A percentile compares a stretch with the other conserved stretches of the same genome.
Conservation (phyloP, 2,113 vertebrate species). For the Channa argus region DNA sequence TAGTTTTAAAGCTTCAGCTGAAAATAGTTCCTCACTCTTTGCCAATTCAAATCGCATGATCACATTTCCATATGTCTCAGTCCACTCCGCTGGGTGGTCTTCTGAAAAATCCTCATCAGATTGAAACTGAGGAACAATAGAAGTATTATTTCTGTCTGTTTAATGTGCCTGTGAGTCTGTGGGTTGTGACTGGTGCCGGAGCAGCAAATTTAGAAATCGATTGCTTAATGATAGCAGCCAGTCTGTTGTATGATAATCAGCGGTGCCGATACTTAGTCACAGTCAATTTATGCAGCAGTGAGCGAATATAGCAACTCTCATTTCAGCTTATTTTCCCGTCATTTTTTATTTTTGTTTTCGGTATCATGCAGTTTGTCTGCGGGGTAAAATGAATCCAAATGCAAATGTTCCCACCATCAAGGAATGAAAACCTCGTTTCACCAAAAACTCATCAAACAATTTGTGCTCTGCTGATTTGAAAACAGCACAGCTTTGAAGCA, state of each 20-base stretch:
- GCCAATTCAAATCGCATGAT: background rate
- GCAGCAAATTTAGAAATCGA: slow-evolving; percentile 38
- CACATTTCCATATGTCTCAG: slow-evolving; percentile 16
- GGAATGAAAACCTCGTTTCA: slow-evolving; percentile 24
- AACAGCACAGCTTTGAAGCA: background rate
- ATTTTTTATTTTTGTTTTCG: slow-evolving; percentile 37
- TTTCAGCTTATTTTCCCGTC: slow-evolving; percentile 49
- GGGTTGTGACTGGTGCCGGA: slow-evolving; percentile 9
- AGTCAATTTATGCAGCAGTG: slow-evolving; percentile 45
- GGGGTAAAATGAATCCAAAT: slow-evolving; percentile 33
- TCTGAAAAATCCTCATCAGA: background rate
- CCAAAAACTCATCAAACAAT: slow-evolving; percentile 4
- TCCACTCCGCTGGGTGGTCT: slow-evolving; percentile 28
- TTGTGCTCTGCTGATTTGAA: background rate
- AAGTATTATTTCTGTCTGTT: slow-evolving; percentile 54
- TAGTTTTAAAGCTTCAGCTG: background rate
- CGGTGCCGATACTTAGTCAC: slow-evolving; percentile 53
- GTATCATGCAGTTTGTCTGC: slow-evolving; percentile 1
- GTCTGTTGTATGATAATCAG: slow-evolving; percentile 47
- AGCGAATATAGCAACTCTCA: slow-evolving; percentile 48
- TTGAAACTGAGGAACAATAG: slow-evolving; percentile 7
- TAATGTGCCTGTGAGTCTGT: slow-evolving; percentile 21
- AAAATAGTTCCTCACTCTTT: slow-evolving; percentile 12
- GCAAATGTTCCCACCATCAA: slow-evolving; percentile 17
- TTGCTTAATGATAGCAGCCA: slow-evolving; percentile 48